Conservation (phyloP, 2,797 vertebrate genomes). For the Galago senegalensis region DNA sequence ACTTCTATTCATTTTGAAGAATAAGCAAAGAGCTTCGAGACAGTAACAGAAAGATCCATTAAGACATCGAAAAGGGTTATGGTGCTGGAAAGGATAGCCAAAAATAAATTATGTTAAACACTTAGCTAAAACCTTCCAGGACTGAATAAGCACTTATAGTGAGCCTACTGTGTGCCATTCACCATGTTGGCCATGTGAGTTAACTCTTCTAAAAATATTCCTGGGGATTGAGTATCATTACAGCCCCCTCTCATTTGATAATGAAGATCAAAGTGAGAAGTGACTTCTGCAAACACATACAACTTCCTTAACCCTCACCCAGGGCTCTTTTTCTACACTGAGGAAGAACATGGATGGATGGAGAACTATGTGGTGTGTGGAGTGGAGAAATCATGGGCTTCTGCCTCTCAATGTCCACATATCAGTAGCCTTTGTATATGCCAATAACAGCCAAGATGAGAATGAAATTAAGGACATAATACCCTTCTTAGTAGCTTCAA, state of each 20-base stretch:
- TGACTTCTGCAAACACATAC: background rate
- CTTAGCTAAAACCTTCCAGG: background rate
- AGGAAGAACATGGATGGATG: background rate
- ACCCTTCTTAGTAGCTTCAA: too few relatives aligned
- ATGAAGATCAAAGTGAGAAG: background rate
- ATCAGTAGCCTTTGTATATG: too few relatives aligned
- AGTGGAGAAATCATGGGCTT: background rate
- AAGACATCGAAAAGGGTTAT: background rate
- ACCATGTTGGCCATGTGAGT: background rate
- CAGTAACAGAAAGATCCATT: background rate
- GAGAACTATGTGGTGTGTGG: background rate
- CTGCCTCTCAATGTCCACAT: background rate
- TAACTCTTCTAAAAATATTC: background rate
- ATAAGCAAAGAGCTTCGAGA: background rate
- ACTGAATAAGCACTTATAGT: background rate
- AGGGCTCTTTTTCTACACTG: background rate
- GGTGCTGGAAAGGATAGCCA: background rate
- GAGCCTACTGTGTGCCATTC: background rate
- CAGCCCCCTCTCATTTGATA: background rate
- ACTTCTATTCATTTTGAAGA: background rate
- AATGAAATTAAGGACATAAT: too few relatives aligned
- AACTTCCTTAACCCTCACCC: background rate
- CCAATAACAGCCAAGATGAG: too few relatives aligned
- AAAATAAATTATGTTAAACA: background rate
- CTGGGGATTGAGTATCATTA: background rate